These are phyloP conservation scores for Ptychodera flava DNA, from an alignment of 35 echinoderm and acorn worm genomes.

Conservation along the genomic window DNA sequence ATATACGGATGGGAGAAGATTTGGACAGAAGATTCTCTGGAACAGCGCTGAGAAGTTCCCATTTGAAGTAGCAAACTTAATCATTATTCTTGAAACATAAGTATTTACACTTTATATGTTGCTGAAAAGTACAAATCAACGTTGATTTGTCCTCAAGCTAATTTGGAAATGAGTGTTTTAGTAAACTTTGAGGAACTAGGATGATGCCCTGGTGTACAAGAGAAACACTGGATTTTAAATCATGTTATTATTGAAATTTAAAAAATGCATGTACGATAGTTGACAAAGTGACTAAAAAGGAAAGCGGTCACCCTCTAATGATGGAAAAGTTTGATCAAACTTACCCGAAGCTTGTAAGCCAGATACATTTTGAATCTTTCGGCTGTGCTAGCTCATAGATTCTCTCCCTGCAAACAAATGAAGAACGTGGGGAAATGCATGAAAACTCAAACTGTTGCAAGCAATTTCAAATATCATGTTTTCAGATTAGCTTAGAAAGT, in stretches of 20 bases:
- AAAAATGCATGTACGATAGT: background rate
- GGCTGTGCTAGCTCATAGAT: conserved; percentile 76
- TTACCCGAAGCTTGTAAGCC: conserved; percentile 96
- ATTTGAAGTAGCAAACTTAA: background rate
- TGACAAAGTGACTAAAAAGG: background rate
- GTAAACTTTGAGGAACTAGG: background rate
- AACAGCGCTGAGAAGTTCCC: background rate
- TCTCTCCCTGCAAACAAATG: conserved; percentile 71
- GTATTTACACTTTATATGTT: background rate
- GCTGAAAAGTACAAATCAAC: background rate
- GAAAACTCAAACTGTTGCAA: background rate
- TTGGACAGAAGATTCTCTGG: too few species aligned
- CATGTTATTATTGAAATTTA: background rate
- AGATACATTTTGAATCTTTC: conserved; percentile 84
- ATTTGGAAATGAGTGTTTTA: background rate
- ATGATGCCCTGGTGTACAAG: background rate
- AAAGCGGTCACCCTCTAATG: background rate
- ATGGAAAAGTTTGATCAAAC: background rate
- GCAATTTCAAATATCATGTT: too few species aligned
- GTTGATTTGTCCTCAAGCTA: background rate
- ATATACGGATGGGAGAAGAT: too few species aligned
- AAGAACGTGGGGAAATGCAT: background rate
- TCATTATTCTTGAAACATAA: background rate
- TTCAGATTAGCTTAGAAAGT: background rate
- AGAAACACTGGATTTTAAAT: background rate